phyloP scores from a whole-genome alignment of 2,888 invertebrate species.

The Tanypteryx hageni region DNA sequence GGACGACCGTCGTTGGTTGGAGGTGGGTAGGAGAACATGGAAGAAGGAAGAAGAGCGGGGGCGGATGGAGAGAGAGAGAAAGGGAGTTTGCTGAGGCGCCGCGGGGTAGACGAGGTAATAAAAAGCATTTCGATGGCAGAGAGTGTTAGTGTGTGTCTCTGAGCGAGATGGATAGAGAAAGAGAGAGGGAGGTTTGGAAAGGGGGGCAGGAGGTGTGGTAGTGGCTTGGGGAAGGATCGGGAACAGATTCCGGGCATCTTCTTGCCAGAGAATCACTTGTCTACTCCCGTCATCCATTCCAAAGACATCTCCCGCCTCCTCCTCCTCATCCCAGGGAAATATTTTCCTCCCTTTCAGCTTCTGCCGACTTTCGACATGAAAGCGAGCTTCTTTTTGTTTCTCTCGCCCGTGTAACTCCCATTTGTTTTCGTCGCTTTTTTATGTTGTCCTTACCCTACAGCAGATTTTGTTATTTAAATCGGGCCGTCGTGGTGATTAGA shows the following conservation, averaged over 20 bases:
- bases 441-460: no score
- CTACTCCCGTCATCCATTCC: neutral
- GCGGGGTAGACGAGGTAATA: slow-evolving; percentile 39
- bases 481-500: no score
- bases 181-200: no score
- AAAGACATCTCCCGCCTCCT: neutral
- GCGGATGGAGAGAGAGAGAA: neutral
- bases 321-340: no score
- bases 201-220: neutral
- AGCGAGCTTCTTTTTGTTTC: neutral
- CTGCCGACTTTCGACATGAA: neutral
- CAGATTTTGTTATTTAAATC: no score
- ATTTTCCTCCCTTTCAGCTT: neutral
- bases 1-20: slow-evolving; percentile 41
- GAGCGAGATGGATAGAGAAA: neutral
- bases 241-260: neutral
- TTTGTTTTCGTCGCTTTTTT: no score
- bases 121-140: slow-evolving; percentile 37
- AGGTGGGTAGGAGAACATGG: neutral
- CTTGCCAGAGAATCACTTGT: neutral
- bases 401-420: neutral
- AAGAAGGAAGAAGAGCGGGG: neutral
- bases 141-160: neutral
- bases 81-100: neutral
- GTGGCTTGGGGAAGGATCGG: neutral